Percentiles rank a stretch among this genome's conserved stretches.
Conservation (phyloP, 2,888 invertebrate genomes). For the Rhagonycha lutea region DNA sequence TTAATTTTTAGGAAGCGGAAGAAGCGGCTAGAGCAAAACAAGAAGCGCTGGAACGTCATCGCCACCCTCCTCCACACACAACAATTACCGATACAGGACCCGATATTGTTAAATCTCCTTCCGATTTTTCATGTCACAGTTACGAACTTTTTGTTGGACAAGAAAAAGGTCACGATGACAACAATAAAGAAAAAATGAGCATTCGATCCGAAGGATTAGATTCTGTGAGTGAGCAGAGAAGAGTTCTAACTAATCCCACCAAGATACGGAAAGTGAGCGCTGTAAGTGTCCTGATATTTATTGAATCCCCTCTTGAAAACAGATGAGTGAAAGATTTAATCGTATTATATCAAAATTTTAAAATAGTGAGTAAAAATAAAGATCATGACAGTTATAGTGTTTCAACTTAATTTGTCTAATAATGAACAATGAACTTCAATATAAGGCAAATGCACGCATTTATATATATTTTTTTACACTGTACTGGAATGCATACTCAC, state of each 20-base stretch:
- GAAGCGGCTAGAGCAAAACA: constrained; percentile 76
- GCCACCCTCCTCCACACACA: constrained; percentile 55
- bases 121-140: constrained; percentile 89
- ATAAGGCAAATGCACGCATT: constrained; percentile 27
- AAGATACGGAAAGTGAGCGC: constrained; percentile 91
- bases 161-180: constrained; percentile 85
- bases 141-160: constrained; percentile 91
- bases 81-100: constrained; percentile 63
- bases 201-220: constrained; percentile 82
- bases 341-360: constrained; percentile 27
- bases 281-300: constrained; percentile 66
- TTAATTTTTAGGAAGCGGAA: constrained; percentile 70
- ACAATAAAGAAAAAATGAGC: constrained; percentile 90
- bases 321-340: constrained; percentile 28
- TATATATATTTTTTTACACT: constrained; percentile 24
- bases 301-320: constrained; percentile 35
- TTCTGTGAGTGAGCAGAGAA: constrained; percentile 84
- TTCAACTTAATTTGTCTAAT: constrained; percentile 46
- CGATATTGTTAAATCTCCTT: constrained; percentile 84
- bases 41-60: constrained; percentile 53
- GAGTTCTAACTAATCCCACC: constrained; percentile 60
- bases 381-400: constrained; percentile 58
- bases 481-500: constrained; percentile 30
- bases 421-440: constrained; percentile 25
- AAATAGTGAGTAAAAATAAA: constrained; percentile 44